Base-by-base conservation (phyloP, 2,797 vertebrate genomes). In the Cygnus olor region DNA sequence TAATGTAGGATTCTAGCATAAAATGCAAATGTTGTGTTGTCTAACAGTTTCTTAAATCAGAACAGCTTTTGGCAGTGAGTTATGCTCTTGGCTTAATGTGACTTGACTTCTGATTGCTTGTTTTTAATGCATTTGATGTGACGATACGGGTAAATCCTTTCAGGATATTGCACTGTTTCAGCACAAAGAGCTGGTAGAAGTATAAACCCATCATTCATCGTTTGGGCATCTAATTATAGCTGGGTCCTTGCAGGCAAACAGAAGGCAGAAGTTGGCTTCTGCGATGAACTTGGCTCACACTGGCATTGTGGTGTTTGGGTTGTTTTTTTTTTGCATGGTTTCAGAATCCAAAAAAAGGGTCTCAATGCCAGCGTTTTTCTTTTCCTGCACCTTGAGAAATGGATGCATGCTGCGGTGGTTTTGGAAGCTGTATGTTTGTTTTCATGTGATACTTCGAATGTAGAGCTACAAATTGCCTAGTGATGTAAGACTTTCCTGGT, bases 401-500 rank as follows among this genome's bases (percentile, higher is more conserved):
- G 76, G 38, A 61, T 71, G 32, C 40, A 9, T 28, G 42, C 40
- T 64, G 16, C 34, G 64, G 72, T 71, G 77, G 71, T 47, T 87
- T 74, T 68, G 79, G 86, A 71, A 95, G 89, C 79, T 84, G 58
- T 44, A 5, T 69, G 27, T 71, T 82, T 78, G 63, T 88, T 95
- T 96, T 87, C 65, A 56, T 25, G 4, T 74, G 45, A 53, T 89
- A 56, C 76, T 85, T 91, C 15, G 49, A 91, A 7, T 16, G 28
- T 16, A 80, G 72, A 61, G 53, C 83, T 94, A 61, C 64, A 66
- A 73, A 87, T 49, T 68, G 56, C 64, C 51, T 71, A 51, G 78
- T 78, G 90, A 88, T 84, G 49, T 47, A 86, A 78, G 93, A 56
- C 73, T 66, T 91, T 40, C 84, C 79, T 92, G 89, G 89, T 93